Evolutionary conservation across 2,888 invertebrate species (phyloP), one percentile per base, ranked within the genome.

Genomic region (Thecocarcelia acutangulata): DNA sequence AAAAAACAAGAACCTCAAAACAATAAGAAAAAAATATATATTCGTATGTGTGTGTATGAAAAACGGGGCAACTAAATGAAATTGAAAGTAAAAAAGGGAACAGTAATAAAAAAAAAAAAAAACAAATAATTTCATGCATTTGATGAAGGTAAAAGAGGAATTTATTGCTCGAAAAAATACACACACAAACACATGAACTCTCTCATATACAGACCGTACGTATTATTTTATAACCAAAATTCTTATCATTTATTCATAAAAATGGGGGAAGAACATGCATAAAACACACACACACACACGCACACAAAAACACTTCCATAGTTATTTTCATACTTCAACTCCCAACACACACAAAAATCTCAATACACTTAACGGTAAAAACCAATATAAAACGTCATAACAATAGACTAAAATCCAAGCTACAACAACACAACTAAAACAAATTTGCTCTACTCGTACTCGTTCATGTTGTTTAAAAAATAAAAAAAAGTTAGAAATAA

Each of bases 21-120:
- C 46, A 61, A 48, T 5, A 3, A 15, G 9, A 46, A 46, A 15
- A n/a, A 17, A n/a, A n/a, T n/a, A n/a, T n/a, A n/a, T n/a, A n/a
- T n/a, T n/a, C n/a, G n/a, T n/a, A n/a, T n/a, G n/a, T n/a, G n/a
- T n/a, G n/a, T n/a, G n/a, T n/a, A n/a, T n/a, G 0, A 40, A 59
- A 52, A 64, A 73, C 58, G 50, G 40, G 37, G 37, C 44, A 78
- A 59, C 69, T 75, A 78, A 82, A 82, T 82, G 82, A 82, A 82
- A 82, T 75, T 78, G 82, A 82, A 82, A 82, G 82, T 74, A 37
- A 17, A 59, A 82, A 78, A 74, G 58, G 46, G 52, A 74, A 70
- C 61, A 76, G 59, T 33, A 52, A 40, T 56, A 40, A 58, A 13
- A 15, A 54, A 24, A 24, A 59, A 68, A 21, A 52, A 33, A 61